Percentiles rank a stretch among this genome's conserved stretches.
Conservation (phyloP, 2,797 vertebrate species). For the Helarctos malayanus region DNA sequence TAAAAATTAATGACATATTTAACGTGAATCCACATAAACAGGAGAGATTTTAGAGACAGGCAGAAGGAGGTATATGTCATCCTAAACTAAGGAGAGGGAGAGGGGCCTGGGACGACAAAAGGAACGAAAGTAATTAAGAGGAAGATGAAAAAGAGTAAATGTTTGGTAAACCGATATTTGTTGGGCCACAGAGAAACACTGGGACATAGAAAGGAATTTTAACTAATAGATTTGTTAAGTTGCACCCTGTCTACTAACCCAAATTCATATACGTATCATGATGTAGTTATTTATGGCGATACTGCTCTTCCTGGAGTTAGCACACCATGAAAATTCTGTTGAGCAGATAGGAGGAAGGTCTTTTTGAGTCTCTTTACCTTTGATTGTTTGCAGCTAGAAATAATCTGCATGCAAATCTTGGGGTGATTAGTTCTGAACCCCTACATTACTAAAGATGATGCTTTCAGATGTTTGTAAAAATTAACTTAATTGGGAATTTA, state of each 20-base stretch:
- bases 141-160: not conserved
- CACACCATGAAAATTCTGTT: not conserved
- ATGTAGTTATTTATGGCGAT: not conserved
- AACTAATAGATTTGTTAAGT: not conserved
- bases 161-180: not conserved
- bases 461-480: constrained; percentile 33
- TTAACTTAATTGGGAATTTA: constrained; percentile 32
- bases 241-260: not conserved
- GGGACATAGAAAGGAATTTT: not conserved
- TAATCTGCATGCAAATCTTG: not conserved
- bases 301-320: not conserved
- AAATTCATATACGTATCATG: not conserved
- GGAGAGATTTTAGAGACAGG: not conserved
- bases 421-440: not conserved
- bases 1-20: not conserved
- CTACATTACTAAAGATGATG: not conserved
- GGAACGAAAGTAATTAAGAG: not conserved
- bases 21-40: not conserved
- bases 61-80: not conserved
- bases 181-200: not conserved
- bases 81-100: not conserved
- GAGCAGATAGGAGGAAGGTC: not conserved
- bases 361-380: not conserved
- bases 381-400: not conserved
- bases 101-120: not conserved